These are phyloP conservation scores for Diorhabda elongata DNA, from an alignment of 1,140 invertebrate genomes.

Conservation along the genomic window DNA sequence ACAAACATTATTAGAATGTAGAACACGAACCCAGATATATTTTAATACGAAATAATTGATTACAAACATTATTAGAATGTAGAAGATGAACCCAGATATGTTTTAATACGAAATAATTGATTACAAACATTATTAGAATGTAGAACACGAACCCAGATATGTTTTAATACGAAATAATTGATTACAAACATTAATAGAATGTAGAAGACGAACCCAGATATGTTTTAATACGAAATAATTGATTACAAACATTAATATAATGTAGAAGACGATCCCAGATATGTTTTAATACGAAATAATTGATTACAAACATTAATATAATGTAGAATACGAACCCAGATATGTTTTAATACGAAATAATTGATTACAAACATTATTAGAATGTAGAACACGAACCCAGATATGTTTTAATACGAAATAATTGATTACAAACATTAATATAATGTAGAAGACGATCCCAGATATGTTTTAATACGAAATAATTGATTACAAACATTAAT, in stretches of 20 bases:
- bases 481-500: background rate
- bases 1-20: background rate
- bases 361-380: background rate
- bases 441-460: background rate
- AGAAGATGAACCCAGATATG: background rate
- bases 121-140: background rate
- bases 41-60: too few species aligned
- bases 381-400: too few species aligned
- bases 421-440: background rate
- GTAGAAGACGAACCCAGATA: background rate
- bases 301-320: background rate
- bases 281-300: too few species aligned
- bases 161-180: background rate
- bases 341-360: background rate
- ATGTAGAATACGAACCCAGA: background rate
- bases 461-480: background rate
- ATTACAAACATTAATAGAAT: background rate
- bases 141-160: background rate
- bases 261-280: too few species aligned
- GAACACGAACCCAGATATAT: too few species aligned
- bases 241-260: too few species aligned
- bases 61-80: background rate
- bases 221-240: background rate
- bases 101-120: background rate
- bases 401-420: too few species aligned